Base-by-base conservation (phyloP, 2,888 invertebrate genomes). In the Caenorhabditis japonica region DNA sequence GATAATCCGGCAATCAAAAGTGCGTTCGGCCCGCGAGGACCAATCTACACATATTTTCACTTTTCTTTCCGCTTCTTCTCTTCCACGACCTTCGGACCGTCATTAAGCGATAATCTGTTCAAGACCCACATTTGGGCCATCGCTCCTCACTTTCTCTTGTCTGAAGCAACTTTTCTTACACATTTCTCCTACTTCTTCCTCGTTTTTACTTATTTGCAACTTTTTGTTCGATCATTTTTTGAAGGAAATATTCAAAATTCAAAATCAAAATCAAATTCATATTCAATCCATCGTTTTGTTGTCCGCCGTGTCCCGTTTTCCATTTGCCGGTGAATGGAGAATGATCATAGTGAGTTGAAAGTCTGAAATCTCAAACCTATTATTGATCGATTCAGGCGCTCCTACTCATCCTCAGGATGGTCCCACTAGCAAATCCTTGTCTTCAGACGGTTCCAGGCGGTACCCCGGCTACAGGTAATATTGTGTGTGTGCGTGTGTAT, bases 61-160 rank as follows among this genome's bases (percentile, higher is more conserved):
- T 30, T 30, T 43, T 23, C 12, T 23, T 4, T 15, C 39, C 15
- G 15, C 7, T 13, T 30, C 30, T 17, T 30, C 33, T 49, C 49
- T 30, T 27, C 27, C 47, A 25, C 4, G 23, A 8, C 47, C 8
- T 34, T 10, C 17, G 12, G 34, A 13, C 49, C 49, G 43, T 51
- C 33, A 61, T 61, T 61, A 61, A 52, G 19, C 41, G 64, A 64
- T 64, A 64, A 64, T 64, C 64, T 55, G 46, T 47, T 64, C 47
- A 43, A 64, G 64, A 64, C 64, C 64, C 64, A 55, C 47, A 47
- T 64, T 64, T 55, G 12, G 13, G n/a, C n/a, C n/a, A n/a, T n/a
- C n/a, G n/a, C n/a, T n/a, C 21, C 23, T 34, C 51, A 33, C 49
- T 36, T 33, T 43, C 30, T 27, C 41, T 23, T 30, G n/a, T n/a